Evolutionary conservation across 2,113 vertebrate species (phyloP), one percentile per base, ranked within the genome.

Genomic region (Chamaea fasciata): DNA sequence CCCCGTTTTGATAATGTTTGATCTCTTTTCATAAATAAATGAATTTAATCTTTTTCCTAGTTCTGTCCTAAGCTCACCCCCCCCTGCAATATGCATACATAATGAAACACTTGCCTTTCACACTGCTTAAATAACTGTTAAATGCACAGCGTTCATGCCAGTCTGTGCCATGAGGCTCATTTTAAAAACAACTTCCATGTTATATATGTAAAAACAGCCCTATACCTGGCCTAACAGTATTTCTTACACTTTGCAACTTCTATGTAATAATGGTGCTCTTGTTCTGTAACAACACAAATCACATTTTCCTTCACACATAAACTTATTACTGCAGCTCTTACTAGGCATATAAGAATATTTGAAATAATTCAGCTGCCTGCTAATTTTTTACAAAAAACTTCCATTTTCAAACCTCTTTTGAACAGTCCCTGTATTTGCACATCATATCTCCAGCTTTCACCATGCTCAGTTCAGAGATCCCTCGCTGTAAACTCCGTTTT

Each of bases 1-100:
- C 83, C 80, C 91, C 86, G 97, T 98, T 99, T 99, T 98, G 98
- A 98, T 99, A 98, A 98, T 96, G 96, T 95, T 93, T 97, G 96
- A 97, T 96, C 96, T 97, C 96, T 97, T 97, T 94, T 95, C 87
- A 97, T 94, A 98, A 98, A 97, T 76, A 96, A 94, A 96, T 96
- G 95, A 94, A 98, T 97, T 97, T 96, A 97, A 97, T 95, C 82
- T 94, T 97, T 95, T 89, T 96, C 82, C 79, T 94, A 13, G 63
- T 92, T 95, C 90, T 96, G 90, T 94, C 79, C 90, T 94, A 93
- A 94, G 90, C 90, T 90, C 47, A 59, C n/a, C n/a, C 53, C 87
- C 79, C 78, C 62, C 75, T 1, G 42, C 88, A 74, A 87, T 82
- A 88, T 67, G 71, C 94, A 95, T 91, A 69, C 70, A 64, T 89